Conservation (phyloP, 2,888 invertebrate species). For the Dimorphilus gyrociliatus region DNA sequence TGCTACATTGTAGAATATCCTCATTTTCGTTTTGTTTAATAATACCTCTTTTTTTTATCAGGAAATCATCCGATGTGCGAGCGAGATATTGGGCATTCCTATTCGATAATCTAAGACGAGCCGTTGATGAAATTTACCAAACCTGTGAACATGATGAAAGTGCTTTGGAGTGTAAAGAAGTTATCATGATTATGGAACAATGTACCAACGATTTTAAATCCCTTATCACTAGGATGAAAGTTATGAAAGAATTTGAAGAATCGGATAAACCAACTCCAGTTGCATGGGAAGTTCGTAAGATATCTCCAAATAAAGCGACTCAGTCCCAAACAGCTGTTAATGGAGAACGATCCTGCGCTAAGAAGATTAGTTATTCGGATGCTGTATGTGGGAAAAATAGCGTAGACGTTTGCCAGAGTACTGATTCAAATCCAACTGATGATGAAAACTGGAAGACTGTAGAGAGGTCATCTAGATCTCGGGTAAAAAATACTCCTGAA, state of each 20-base stretch:
- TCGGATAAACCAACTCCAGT: conserved; percentile 62
- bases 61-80: conserved; percentile 65
- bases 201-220: conserved; percentile 84
- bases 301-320: conserved; percentile 41
- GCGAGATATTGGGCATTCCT: conserved; percentile 87
- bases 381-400: no score
- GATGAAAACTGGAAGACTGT: no score
- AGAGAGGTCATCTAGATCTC: no score
- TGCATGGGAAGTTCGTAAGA: conserved; percentile 89
- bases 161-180: conserved; percentile 76
- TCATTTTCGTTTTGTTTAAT: no score
- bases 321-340: no score
- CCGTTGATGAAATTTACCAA: conserved; percentile 85
- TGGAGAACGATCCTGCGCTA: no score
- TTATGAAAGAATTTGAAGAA: conserved; percentile 83
- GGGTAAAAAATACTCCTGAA: no score
- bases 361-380: no score
- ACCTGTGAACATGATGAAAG: conserved; percentile 89
- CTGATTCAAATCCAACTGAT: no score
- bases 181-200: conserved; percentile 78
- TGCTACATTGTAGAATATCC: no score
- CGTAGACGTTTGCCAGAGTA: no score
- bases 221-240: conserved; percentile 75
- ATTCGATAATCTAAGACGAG: conserved; percentile 78
- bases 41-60: no score